Percentiles rank a stretch among this genome's conserved stretches.
Conservation (phyloP, 2,797 vertebrate species). For the Monodelphis domestica region DNA sequence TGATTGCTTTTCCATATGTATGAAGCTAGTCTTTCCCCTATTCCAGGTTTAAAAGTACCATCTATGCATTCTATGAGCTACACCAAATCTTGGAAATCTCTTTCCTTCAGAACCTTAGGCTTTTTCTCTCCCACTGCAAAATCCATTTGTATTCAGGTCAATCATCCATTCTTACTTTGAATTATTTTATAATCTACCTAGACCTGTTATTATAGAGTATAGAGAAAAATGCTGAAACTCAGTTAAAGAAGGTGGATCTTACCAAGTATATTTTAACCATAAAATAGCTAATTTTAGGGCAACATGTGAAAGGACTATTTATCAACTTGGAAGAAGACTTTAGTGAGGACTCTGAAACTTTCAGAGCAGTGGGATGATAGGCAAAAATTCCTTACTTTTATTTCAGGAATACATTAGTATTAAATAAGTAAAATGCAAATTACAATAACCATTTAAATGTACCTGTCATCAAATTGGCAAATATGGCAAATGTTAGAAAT, state of each 20-base stretch:
- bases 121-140: not conserved
- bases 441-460: not conserved
- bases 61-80: not conserved
- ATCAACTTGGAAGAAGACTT: not conserved
- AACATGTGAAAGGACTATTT: not conserved
- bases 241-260: not conserved
- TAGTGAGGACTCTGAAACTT: not conserved
- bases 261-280: not conserved
- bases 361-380: not conserved
- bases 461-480: not conserved
- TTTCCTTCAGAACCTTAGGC: not conserved
- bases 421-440: not conserved
- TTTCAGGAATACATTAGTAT: not conserved
- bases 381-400: not conserved
- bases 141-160: not conserved
- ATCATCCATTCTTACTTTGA: not conserved
- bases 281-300: not conserved
- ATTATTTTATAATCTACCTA: not conserved
- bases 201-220: not conserved
- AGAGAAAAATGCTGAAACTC: not conserved
- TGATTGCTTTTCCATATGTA: not conserved
- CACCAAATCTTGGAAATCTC: not conserved
- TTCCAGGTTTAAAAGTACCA: not conserved
- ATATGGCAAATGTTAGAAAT: not conserved
- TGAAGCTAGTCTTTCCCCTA: not conserved